Conservation (phyloP, 2,113 vertebrate species). For the Fulmarus glacialis region DNA sequence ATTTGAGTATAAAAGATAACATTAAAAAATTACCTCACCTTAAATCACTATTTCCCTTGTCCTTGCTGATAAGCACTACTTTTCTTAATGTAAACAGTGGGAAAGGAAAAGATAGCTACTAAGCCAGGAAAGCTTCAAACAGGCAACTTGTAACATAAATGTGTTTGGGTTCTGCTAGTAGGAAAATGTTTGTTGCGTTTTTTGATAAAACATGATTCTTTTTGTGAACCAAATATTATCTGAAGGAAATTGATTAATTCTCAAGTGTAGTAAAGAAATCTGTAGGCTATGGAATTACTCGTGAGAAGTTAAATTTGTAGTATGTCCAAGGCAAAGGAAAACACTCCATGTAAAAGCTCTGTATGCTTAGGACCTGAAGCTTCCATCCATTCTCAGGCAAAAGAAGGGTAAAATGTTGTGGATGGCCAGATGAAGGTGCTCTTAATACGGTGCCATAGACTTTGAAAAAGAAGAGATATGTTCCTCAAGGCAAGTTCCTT, state of each 20-base stretch:
- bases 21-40: neutral
- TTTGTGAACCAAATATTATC: neutral
- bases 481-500: neutral
- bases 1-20: neutral
- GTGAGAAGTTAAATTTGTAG: neutral
- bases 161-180: neutral
- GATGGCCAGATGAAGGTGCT: neutral
- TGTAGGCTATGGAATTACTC: neutral
- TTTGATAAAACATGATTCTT: neutral
- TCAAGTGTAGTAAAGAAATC: neutral
- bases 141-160: neutral
- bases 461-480: accelerated
- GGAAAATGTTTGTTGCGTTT: neutral
- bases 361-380: neutral
- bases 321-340: neutral
- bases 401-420: neutral
- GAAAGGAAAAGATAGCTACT: neutral
- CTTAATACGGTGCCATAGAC: neutral
- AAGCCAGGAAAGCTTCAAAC: neutral
- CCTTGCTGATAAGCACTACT: neutral
- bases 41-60: neutral
- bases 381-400: neutral
- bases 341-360: neutral
- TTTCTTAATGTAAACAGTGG: neutral
- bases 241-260: neutral